These are phyloP conservation scores for Platyscapa corneri DNA, from an alignment of 1,140 invertebrate species.

Conservation along the genomic window DNA sequence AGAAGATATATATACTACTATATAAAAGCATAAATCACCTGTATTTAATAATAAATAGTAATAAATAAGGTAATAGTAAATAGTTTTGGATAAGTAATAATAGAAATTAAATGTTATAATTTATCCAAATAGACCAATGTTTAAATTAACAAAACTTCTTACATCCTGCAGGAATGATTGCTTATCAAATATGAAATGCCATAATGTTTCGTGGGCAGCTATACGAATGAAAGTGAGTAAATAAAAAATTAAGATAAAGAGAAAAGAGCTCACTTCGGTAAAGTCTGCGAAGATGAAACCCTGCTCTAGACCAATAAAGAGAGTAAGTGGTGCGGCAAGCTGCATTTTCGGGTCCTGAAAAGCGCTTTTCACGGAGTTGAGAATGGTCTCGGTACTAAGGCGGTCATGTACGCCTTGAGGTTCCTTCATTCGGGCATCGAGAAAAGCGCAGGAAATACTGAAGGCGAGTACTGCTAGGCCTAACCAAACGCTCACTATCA, in stretches of 20 bases:
- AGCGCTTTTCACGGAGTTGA: constrained; percentile 67
- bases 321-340: constrained; percentile 78
- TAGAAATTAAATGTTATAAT: neutral
- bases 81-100: neutral
- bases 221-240: neutral
- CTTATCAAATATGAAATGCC: neutral
- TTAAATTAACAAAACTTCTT: neutral
- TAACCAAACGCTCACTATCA: constrained; percentile 75
- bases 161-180: no score
- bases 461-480: constrained; percentile 75
- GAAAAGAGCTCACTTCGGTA: constrained; percentile 76
- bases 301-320: constrained; percentile 84
- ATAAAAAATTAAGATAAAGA: neutral
- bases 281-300: constrained; percentile 84
- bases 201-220: neutral
- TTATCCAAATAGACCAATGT: neutral
- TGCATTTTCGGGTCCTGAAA: constrained; percentile 76
- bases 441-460: constrained; percentile 74
- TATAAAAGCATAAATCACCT: no score
- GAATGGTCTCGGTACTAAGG: constrained; percentile 55
- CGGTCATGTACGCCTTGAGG: constrained; percentile 63
- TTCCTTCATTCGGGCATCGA: constrained; percentile 72
- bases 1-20: no score
- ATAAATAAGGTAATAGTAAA: no score
- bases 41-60: no score